A percentile compares a stretch with the other conserved stretches of the same genome.
Conservation (phyloP, 2,113 vertebrate species). For the Hyperopisus bebe region DNA sequence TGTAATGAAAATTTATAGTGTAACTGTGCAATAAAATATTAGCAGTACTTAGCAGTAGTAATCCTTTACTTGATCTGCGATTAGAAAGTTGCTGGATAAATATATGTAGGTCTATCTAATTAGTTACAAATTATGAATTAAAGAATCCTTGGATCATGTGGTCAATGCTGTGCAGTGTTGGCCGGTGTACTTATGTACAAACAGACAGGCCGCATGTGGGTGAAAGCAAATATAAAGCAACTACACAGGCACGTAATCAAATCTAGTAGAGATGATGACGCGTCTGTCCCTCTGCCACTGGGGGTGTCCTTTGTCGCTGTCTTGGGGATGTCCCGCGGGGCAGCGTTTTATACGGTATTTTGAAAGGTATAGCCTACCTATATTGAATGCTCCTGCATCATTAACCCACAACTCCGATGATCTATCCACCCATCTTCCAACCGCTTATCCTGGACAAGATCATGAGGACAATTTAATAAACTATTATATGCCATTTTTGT, state of each 20-base stretch:
- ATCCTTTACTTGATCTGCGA: background rate
- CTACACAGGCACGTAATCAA: background rate
- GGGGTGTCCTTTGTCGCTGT: background rate
- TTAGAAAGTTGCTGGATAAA: background rate
- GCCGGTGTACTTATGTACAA: background rate
- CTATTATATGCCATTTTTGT: background rate
- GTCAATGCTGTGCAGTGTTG: background rate
- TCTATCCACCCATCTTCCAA: background rate
- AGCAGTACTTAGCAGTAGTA: background rate
- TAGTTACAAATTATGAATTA: background rate
- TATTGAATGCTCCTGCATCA: background rate
- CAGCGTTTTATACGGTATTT: background rate
- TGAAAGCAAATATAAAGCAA: background rate
- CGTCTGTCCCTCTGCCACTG: background rate
- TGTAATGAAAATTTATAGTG: background rate
- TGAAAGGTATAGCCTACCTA: background rate
- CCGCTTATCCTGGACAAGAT: background rate
- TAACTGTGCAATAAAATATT: background rate
- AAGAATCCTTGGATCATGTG: background rate
- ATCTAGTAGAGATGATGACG: background rate
- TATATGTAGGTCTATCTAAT: background rate
- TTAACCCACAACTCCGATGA: background rate
- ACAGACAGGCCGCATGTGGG: background rate
- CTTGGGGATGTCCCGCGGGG: background rate
- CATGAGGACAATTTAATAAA: background rate